Base-by-base conservation (phyloP, 2,113 vertebrate genomes). In the Zingel zingel region DNA sequence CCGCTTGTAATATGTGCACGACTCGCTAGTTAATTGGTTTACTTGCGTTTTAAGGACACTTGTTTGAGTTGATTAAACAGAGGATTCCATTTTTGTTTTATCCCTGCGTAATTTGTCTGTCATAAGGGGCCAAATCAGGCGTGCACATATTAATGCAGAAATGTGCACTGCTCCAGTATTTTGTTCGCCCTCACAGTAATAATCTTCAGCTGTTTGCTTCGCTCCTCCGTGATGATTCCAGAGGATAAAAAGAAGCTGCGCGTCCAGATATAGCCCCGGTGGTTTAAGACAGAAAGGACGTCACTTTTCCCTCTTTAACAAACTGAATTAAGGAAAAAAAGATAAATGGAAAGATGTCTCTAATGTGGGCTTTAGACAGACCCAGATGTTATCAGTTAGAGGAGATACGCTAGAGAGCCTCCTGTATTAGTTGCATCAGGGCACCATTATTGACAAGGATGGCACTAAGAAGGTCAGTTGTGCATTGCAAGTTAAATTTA, bases 381-480 rank as follows among this genome's bases (percentile, higher is more conserved):
- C 13, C 15, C 4, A 76, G 73, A 83, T 82, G 59, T 14, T 53
- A 74, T 85, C 76, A 47, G 13, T 16, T 6, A 58, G 58, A 33
- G 66, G 23, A 63, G 58, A 62, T 70, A 53, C 61, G 56, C 18
- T n/a, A 12, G 67, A 80, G 58, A 78, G 70, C 50, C 62, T 64
- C n/a, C 3, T 75, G 57, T 57, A 7, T 70, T 72, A 81, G 76
- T 75, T 64, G 48, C 53, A 74, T 53, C 19, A 21, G 1, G 11
- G 61, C 39, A 25, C n/a, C 10, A 65, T 19, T 79, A 89, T 86
- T 78, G 86, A 85, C 61, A 19, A 19, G 57, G 33, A 33, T 89
- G 74, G 48, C 84, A 82, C 62, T 43, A 72, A 33, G 76, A 90
- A 85, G 89, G 80, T 89, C 81, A 87, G 30, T 53, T 82, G 65